These are phyloP conservation scores for Tachina fera DNA, from an alignment of 2,888 invertebrate genomes.

Conservation along the genomic window DNA sequence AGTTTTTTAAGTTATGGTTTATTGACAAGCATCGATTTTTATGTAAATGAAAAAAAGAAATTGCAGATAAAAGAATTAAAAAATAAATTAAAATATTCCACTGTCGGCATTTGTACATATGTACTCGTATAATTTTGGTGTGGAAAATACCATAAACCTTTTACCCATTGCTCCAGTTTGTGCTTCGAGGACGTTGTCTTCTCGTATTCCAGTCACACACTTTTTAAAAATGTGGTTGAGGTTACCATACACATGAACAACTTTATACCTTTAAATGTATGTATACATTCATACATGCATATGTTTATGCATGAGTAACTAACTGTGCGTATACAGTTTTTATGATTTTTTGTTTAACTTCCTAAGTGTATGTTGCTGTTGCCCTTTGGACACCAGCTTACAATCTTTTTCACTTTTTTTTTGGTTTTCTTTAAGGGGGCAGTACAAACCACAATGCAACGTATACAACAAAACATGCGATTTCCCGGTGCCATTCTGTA, in stretches of 20 bases:
- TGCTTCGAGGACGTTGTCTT: slow-evolving; percentile 16
- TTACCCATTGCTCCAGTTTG: slow-evolving; percentile 37
- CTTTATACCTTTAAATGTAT: neutral
- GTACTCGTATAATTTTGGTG: slow-evolving; percentile 14
- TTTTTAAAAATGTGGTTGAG: slow-evolving; percentile 60
- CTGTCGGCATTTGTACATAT: neutral
- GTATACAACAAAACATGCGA: slow-evolving; percentile 42
- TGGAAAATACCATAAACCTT: slow-evolving; percentile 56
- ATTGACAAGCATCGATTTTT: too few species aligned
- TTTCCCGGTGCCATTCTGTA: slow-evolving; percentile 10
- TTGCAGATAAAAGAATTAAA: neutral
- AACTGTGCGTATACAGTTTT: slow-evolving; percentile 16
- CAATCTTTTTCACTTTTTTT: slow-evolving; percentile 1
- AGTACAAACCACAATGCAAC: slow-evolving; percentile 61
- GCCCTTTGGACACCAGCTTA: slow-evolving; percentile 59
- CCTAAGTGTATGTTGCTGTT: slow-evolving; percentile 7
- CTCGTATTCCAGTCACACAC: slow-evolving; percentile 63
- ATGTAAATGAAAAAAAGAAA: neutral
- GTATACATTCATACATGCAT: neutral
- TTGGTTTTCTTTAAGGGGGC: neutral
- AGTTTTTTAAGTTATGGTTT: neutral
- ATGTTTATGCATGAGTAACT: neutral
- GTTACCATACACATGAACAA: neutral
- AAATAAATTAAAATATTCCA: neutral
- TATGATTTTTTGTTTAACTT: neutral